A percentile compares a stretch with the other conserved stretches of the same genome.
phyloP scores from a whole-genome alignment of 2,888 invertebrate genomes.

The Drosophila glabriapex region DNA sequence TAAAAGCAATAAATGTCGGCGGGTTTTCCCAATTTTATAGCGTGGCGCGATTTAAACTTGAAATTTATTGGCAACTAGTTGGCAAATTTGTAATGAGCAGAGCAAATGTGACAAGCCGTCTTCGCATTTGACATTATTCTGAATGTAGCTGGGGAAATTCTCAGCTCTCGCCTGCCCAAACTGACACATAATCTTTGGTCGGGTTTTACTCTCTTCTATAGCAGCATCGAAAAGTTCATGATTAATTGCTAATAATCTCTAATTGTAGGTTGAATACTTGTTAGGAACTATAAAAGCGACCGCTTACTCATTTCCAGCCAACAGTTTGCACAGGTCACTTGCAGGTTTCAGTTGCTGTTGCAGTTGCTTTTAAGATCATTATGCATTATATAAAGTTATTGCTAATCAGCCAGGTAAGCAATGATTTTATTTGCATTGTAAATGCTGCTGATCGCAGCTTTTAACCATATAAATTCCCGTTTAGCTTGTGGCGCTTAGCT shows the following conservation, averaged over 20 bases:
- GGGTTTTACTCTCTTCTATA: slow-evolving; percentile 38
- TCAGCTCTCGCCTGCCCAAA: slow-evolving; percentile 1
- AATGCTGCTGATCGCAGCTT: neutral
- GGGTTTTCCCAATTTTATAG: slow-evolving; percentile 55
- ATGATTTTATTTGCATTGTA: neutral
- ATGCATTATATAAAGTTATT: slow-evolving; percentile 58
- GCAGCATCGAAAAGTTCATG: slow-evolving; percentile 1
- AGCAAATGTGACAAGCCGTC: slow-evolving; percentile 22
- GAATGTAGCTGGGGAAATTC: slow-evolving; percentile 34
- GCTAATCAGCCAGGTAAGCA: slow-evolving; percentile 58
- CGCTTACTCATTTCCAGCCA: slow-evolving; percentile 13
- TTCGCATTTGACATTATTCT: slow-evolving; percentile 13
- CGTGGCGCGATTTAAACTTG: neutral
- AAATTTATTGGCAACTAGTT: slow-evolving; percentile 48
- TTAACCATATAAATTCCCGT: neutral
- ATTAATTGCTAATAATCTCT: slow-evolving; percentile 30
- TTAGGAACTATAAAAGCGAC: slow-evolving; percentile 57
- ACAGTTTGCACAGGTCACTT: slow-evolving; percentile 39
- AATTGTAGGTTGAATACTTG: slow-evolving; percentile 50
- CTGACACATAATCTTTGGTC: slow-evolving; percentile 27
- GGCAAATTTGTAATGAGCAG: slow-evolving; percentile 7
- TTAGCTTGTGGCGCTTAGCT: slow-evolving; percentile 54
- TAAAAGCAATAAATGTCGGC: slow-evolving; percentile 4
- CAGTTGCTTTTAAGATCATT: slow-evolving; percentile 8
- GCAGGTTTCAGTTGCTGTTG: slow-evolving; percentile 2